phyloP scores from a whole-genome alignment of 2,888 invertebrate genomes.

The Napeogenes sylphis region DNA sequence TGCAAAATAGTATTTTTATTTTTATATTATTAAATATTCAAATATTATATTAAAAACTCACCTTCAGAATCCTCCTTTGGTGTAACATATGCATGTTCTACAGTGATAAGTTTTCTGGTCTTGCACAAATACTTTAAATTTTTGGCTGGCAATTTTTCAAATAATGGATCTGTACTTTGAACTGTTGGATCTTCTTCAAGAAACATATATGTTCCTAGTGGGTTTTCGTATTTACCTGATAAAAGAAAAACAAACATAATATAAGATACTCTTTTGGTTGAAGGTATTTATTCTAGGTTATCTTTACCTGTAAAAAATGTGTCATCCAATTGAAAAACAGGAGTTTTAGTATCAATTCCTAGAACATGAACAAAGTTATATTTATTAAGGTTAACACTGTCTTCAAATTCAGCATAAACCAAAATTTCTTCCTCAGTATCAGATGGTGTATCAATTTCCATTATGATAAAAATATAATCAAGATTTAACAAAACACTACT shows the following conservation, averaged over 20 bases:
- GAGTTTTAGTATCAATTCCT: slow-evolving; percentile 79
- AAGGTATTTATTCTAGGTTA: neutral
- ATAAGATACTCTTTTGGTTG: neutral
- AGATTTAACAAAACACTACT: neutral
- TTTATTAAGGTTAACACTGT: slow-evolving; percentile 68
- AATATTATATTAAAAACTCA: slow-evolving; percentile 25
- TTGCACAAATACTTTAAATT: slow-evolving; percentile 79
- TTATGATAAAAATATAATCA: neutral
- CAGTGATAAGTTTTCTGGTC: slow-evolving; percentile 81
- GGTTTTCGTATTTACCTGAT: slow-evolving; percentile 81
- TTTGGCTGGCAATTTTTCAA: slow-evolving; percentile 76
- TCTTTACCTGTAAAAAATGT: slow-evolving; percentile 77
- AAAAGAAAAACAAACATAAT: neutral
- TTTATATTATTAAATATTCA: too few species aligned
- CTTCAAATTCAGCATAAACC: slow-evolving; percentile 79
- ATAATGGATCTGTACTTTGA: slow-evolving; percentile 66
- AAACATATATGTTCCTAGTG: slow-evolving; percentile 85
- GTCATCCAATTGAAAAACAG: slow-evolving; percentile 82
- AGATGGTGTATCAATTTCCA: slow-evolving; percentile 26
- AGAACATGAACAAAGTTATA: slow-evolving; percentile 75
- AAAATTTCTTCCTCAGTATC: slow-evolving; percentile 78
- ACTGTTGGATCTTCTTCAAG: slow-evolving; percentile 80
- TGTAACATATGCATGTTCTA: slow-evolving; percentile 82
- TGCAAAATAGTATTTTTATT: slow-evolving; percentile 30
- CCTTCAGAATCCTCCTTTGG: slow-evolving; percentile 53